Evolutionary conservation across 2,888 invertebrate species (phyloP).

Genomic region (Rhabditophanes sp.): DNA sequence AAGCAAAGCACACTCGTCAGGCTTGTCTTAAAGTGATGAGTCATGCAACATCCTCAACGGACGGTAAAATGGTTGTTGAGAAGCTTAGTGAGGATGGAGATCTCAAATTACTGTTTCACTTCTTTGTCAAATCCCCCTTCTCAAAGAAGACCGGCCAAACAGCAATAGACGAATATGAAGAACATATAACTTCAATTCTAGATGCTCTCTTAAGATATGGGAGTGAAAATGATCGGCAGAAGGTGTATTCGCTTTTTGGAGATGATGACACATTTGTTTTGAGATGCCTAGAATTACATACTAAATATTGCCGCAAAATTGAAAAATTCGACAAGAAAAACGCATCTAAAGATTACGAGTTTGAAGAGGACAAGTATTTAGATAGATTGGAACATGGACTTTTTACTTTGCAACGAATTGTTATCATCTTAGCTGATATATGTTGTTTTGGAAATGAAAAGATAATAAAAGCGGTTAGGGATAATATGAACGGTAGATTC

Average conservation of each 20-base stretch:
- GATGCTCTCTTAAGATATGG: too few species aligned
- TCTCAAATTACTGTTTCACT: slow-evolving; percentile 81
- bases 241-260: too few species aligned
- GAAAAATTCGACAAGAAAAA: too few species aligned
- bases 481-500: too few species aligned
- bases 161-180: slow-evolving; percentile 49
- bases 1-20: slow-evolving; percentile 72
- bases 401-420: slow-evolving; percentile 85
- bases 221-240: too few species aligned
- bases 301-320: too few species aligned
- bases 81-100: slow-evolving; percentile 58
- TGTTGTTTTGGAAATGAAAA: too few species aligned
- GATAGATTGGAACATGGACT: slow-evolving; percentile 76
- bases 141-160: slow-evolving; percentile 57
- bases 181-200: slow-evolving; percentile 68
- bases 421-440: slow-evolving; percentile 57
- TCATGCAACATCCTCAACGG: slow-evolving; percentile 80
- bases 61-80: slow-evolving; percentile 91
- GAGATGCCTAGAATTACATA: too few species aligned
- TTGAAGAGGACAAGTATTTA: slow-evolving; percentile 64
- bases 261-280: too few species aligned
- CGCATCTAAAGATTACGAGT: slow-evolving; percentile 11
- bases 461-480: too few species aligned
- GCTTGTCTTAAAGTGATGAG: slow-evolving; percentile 82
- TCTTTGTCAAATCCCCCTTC: slow-evolving; percentile 96